Percentiles rank a stretch among this genome's conserved stretches.
Evolutionary conservation across 53 echinoderm and acorn worm genomes (phyloP).

Genomic region (Arbacia lixula): DNA sequence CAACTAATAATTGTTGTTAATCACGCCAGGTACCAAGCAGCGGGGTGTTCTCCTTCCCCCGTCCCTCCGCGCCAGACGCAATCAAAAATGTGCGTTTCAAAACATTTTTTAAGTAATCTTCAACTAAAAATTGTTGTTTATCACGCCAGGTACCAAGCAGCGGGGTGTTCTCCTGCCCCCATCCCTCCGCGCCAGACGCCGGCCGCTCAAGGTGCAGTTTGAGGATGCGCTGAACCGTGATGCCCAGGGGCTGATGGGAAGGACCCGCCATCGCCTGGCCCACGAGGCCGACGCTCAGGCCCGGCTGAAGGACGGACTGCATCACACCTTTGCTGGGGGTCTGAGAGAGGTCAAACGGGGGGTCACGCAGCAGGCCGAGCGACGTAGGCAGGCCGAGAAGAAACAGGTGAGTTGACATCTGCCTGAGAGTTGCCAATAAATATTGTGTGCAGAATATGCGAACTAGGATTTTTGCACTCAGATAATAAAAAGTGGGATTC

Average conservation of each 20-base stretch:
- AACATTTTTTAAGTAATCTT: too few relatives aligned
- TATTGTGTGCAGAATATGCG: too few relatives aligned
- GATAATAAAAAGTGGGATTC: too few relatives aligned
- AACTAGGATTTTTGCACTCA: too few relatives aligned
- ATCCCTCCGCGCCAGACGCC: not conserved
- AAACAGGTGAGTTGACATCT: slow-evolving; percentile 47
- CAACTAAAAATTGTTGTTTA: too few relatives aligned
- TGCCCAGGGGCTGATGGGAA: slow-evolving; percentile 81
- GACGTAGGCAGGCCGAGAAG: slow-evolving; percentile 21
- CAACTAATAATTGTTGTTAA: too few relatives aligned
- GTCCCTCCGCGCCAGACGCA: slow-evolving; percentile 7
- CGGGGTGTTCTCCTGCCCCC: slow-evolving; percentile 21
- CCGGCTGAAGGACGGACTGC: slow-evolving; percentile 29
- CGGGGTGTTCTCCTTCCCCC: slow-evolving; percentile 22
- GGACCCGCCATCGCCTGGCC: slow-evolving; percentile 12
- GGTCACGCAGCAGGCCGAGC: slow-evolving; percentile 22
- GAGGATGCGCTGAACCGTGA: slow-evolving; percentile 88
- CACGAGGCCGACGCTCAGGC: slow-evolving; percentile 18
- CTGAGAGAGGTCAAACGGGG: slow-evolving; percentile 41
- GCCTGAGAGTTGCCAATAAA: too few relatives aligned
- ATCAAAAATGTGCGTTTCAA: too few relatives aligned
- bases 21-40: slow-evolving; percentile 17
- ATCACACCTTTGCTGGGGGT: not conserved
- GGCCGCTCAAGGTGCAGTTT: slow-evolving; percentile 56
- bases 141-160: slow-evolving; percentile 17